Evolutionary conservation across 1,140 invertebrate genomes (phyloP).

Genomic region (Asobara japonica): DNA sequence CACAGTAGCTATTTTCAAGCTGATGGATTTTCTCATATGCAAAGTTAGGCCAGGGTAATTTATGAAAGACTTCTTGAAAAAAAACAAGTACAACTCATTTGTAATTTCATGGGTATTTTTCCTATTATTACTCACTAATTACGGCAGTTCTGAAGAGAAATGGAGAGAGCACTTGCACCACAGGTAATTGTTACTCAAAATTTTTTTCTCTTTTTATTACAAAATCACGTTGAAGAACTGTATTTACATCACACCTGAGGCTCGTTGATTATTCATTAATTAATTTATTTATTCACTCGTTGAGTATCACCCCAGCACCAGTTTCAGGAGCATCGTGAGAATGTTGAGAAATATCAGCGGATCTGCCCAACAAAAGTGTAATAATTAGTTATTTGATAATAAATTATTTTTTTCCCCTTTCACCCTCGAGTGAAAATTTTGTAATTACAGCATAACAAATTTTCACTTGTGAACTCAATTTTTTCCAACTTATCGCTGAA

Average conservation of each 20-base stretch:
- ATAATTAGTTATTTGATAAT: neutral
- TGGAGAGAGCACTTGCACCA: neutral
- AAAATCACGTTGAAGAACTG: neutral
- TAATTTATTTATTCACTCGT: neutral
- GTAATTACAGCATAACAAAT: too few relatives aligned
- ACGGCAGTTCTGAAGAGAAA: neutral
- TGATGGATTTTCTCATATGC: neutral
- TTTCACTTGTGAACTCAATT: too few relatives aligned
- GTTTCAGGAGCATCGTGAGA: slow-evolving; percentile 81
- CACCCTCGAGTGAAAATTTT: too few relatives aligned
- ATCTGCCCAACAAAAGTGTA: slow-evolving; percentile 70
- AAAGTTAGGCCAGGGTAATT: neutral
- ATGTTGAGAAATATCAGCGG: slow-evolving; percentile 88
- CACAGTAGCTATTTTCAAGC: neutral
- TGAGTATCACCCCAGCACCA: slow-evolving; percentile 80
- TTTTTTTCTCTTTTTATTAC: neutral
- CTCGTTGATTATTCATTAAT: neutral
- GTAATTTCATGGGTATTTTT: neutral
- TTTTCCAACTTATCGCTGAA: too few relatives aligned
- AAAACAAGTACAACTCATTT: neutral
- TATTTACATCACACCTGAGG: slow-evolving; percentile 41
- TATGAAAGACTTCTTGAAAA: neutral
- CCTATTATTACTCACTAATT: neutral
- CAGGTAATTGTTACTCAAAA: neutral
- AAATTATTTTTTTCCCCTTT: too few relatives aligned